A percentile compares a stretch with the other conserved stretches of the same genome.
phyloP scores from a whole-genome alignment of 2,888 invertebrate species.

The Volucella zonaria region DNA sequence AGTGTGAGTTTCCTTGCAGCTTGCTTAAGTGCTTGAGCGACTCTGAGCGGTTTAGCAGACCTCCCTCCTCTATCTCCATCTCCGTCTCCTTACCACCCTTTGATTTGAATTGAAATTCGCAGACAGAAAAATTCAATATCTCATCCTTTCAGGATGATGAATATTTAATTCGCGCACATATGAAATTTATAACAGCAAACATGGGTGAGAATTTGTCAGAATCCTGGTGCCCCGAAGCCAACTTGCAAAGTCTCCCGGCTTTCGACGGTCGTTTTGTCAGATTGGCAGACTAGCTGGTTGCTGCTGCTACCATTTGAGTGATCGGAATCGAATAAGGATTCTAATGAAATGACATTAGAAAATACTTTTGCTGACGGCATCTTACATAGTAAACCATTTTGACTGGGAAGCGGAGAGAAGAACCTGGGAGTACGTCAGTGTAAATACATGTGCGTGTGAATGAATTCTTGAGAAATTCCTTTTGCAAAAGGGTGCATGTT shows the following conservation, averaged over 20 bases:
- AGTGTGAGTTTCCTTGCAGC: conserved; percentile 41
- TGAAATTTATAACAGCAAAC: conserved; percentile 74
- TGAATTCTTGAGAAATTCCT: conserved; percentile 52
- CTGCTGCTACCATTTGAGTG: conserved; percentile 53
- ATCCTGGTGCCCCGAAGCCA: conserved; percentile 37
- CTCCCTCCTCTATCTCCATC: background rate
- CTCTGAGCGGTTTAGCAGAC: too few relatives aligned
- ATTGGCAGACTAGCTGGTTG: conserved; percentile 61
- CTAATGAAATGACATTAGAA: conserved; percentile 74
- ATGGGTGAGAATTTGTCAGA: conserved; percentile 71
- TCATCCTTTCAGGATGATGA: conserved; percentile 75
- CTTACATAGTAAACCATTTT: background rate
- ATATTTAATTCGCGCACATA: conserved; percentile 75
- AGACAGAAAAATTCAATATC: conserved; percentile 75
- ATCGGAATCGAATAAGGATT: conserved; percentile 73
- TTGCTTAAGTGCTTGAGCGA: conserved; percentile 23
- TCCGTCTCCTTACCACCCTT: conserved; percentile 1
- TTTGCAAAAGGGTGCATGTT: conserved; percentile 65
- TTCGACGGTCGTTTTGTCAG: conserved; percentile 31
- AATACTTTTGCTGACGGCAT: conserved; percentile 69
- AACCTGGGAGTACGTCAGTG: conserved; percentile 13
- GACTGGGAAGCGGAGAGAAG: background rate
- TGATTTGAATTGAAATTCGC: conserved; percentile 72
- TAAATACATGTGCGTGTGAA: conserved; percentile 22
- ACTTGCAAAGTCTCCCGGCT: conserved; percentile 10